Base-by-base conservation (phyloP, 2,113 vertebrate genomes). In the Rhizomys pruinosus region DNA sequence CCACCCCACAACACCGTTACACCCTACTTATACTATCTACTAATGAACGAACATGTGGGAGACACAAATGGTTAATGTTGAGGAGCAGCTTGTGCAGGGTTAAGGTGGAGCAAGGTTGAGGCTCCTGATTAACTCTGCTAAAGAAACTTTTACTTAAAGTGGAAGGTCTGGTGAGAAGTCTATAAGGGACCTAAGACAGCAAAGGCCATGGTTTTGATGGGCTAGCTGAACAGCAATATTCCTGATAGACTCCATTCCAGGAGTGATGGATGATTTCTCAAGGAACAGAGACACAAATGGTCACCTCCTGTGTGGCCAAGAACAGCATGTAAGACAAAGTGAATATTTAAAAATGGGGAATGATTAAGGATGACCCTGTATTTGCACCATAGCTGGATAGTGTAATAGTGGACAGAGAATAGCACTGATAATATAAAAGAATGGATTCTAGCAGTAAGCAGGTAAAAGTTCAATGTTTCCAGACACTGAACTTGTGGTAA, bases 351-450 rank as follows among this genome's bases (percentile, higher is more conserved):
- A 92, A 20, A 52, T n/a, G 4, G 25, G 32, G 17, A 87, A 89
- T 10, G 19, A 68, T 47, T 91, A 47, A 73, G 90, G 32, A 52
- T 47, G 76, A 82, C 7, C 25, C 11, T 85, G 63, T 57, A 1
- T 69, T 79, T 91, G 84, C 47, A 68, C 73, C 22, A 73, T 12
- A 90, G 27, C 1, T 89, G 34, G 32, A 22, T 73, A 90, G 79
- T 61, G 77, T 5, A 94, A 88, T 42, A 39, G 76, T 64, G 29
- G 11, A 84, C 87, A 89, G 64, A 16, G 23, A 47, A 87, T 23
- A 73, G 22, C 27, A 64, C 78, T 87, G 79, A 91, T 81, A 79
- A 47, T 19, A 72, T 10, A 84, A 87, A 92, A 85, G 20, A 85
- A 61, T 1, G 12, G 85, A 4, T 79, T 91, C 72, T 77, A 15